These are phyloP conservation scores for Listronotus oregonensis DNA, from an alignment of 1,140 invertebrate genomes.

Conservation along the genomic window DNA sequence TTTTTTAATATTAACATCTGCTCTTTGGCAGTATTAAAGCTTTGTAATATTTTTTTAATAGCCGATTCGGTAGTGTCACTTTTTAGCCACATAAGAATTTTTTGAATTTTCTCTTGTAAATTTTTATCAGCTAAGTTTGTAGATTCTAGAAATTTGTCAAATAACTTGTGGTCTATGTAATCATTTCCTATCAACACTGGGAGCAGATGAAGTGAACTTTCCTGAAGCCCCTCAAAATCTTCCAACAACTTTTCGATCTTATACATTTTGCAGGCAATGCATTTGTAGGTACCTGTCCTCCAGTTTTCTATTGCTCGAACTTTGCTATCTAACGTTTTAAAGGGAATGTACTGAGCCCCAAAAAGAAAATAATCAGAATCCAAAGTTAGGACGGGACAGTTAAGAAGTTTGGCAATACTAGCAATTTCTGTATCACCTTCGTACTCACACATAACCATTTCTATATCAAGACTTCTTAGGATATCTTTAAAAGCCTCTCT, in stretches of 20 bases:
- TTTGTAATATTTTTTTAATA: slow-evolving; percentile 66
- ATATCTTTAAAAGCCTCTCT: slow-evolving; percentile 74
- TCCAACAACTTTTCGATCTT: slow-evolving; percentile 69
- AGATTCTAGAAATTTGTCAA: slow-evolving; percentile 70
- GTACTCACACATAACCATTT: slow-evolving; percentile 73
- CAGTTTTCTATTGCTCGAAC: slow-evolving; percentile 18
- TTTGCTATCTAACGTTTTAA: slow-evolving; percentile 60
- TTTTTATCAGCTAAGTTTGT: slow-evolving; percentile 63
- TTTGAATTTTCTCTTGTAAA: slow-evolving; percentile 66
- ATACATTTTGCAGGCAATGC: slow-evolving; percentile 73
- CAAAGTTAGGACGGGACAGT: slow-evolving; percentile 84
- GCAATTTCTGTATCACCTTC: slow-evolving; percentile 89
- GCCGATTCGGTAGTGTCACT: slow-evolving; percentile 71
- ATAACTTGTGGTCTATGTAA: slow-evolving; percentile 71
- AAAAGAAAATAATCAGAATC: slow-evolving; percentile 93
- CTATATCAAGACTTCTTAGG: slow-evolving; percentile 66
- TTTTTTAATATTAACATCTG: slow-evolving; percentile 58
- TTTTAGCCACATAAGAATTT: slow-evolving; percentile 74
- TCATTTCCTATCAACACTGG: slow-evolving; percentile 86
- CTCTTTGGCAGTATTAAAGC: slow-evolving; percentile 61
- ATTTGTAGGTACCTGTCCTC: slow-evolving; percentile 49
- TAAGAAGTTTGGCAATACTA: slow-evolving; percentile 71
- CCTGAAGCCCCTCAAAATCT: slow-evolving; percentile 67
- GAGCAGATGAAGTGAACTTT: slow-evolving; percentile 72
- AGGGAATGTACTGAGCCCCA: slow-evolving; percentile 80